These are phyloP conservation scores for Sebastes nivosus DNA, from an alignment of 2,797 vertebrate species.

Conservation along the genomic window DNA sequence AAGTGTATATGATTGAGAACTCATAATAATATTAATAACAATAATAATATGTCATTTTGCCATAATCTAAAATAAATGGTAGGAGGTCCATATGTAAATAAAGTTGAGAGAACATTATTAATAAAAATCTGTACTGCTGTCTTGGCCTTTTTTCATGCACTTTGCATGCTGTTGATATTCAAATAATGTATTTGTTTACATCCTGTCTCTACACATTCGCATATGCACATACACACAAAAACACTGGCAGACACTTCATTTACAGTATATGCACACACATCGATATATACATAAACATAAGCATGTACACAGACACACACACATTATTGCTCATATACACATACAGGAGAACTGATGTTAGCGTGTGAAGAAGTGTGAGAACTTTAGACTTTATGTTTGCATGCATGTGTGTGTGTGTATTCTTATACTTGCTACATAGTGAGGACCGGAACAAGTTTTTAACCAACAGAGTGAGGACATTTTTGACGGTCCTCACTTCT, in stretches of 20 bases:
- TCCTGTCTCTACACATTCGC: too few species aligned
- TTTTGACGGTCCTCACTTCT: accelerated
- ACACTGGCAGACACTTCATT: not conserved
- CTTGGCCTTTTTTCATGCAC: too few species aligned
- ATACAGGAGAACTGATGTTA: not conserved
- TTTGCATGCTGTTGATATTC: too few species aligned
- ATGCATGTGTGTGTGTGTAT: not conserved
- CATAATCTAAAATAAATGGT: not conserved
- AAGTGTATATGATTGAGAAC: too few species aligned
- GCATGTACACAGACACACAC: not conserved
- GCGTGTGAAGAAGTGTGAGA: not conserved
- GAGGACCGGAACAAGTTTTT: too few species aligned
- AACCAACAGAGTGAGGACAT: too few species aligned
- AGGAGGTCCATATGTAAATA: not conserved
- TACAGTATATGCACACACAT: not conserved
- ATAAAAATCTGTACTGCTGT: not conserved
- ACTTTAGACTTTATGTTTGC: not conserved
- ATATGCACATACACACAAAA: not conserved
- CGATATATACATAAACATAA: not conserved
- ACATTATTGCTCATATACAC: not conserved
- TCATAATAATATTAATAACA: too few species aligned
- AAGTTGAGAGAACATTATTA: not conserved
- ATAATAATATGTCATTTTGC: too few species aligned
- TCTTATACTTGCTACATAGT: too few species aligned
- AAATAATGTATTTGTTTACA: too few species aligned